Percentiles rank a stretch among this genome's conserved stretches.
phyloP scores from a whole-genome alignment of 2,888 invertebrate genomes.

The Auanema freiburgensis region DNA sequence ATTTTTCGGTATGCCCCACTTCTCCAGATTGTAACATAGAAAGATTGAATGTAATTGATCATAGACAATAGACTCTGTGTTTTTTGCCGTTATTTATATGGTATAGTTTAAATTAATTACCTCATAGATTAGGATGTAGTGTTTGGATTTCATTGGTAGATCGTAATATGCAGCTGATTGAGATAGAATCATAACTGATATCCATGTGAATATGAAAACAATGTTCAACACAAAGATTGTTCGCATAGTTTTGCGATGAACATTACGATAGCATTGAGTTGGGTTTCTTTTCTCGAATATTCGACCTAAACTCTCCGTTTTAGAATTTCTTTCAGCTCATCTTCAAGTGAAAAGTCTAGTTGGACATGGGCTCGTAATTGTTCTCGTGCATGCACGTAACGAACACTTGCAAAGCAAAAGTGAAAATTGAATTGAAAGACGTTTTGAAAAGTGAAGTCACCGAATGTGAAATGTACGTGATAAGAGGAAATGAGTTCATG shows the following conservation, averaged over 20 bases:
- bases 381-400: no score
- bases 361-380: no score
- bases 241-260: slow-evolving; percentile 16
- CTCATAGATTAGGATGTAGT: background rate
- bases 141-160: no score
- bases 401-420: no score
- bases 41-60: slow-evolving; percentile 17
- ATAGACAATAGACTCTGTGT: slow-evolving; percentile 19
- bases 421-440: no score
- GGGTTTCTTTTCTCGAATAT: slow-evolving; percentile 16
- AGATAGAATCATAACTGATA: slow-evolving; percentile 8
- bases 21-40: slow-evolving; percentile 19
- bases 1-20: slow-evolving; percentile 22
- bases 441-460: no score
- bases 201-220: slow-evolving; percentile 19
- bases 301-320: slow-evolving; percentile 11
- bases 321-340: no score
- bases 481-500: no score
- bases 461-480: no score
- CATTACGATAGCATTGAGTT: slow-evolving; percentile 18
- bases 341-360: no score
- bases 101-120: background rate
- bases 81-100: background rate
- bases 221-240: slow-evolving; percentile 20
- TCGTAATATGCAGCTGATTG: no score